phyloP scores from a whole-genome alignment of 2,888 invertebrate genomes.

The Phrixothrix hirtus region DNA sequence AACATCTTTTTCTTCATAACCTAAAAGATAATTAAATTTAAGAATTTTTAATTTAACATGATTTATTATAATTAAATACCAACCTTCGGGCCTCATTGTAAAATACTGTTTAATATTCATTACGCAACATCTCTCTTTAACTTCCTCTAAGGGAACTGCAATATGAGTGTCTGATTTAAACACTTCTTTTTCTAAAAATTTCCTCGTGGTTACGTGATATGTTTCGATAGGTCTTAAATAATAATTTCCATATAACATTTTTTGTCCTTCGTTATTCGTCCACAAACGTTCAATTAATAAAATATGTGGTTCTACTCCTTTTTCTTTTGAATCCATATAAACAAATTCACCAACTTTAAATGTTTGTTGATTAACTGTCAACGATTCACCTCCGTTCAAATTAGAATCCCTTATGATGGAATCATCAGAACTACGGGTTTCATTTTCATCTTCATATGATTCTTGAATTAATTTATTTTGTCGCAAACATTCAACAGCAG shows the following conservation, averaged over 20 bases:
- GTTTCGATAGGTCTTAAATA: constrained; percentile 94
- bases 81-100: constrained; percentile 80
- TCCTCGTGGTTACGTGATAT: constrained; percentile 91
- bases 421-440: constrained; percentile 61
- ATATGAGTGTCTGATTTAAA: constrained; percentile 92
- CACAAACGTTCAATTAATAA: constrained; percentile 88
- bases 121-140: constrained; percentile 88
- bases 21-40: no score
- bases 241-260: constrained; percentile 90
- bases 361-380: constrained; percentile 76
- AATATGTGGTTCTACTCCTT: constrained; percentile 73
- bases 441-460: constrained; percentile 75
- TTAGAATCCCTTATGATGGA: constrained; percentile 47
- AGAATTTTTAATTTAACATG: not conserved
- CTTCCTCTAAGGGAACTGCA: constrained; percentile 80
- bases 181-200: constrained; percentile 95
- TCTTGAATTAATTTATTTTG: constrained; percentile 78
- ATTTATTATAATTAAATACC: constrained; percentile 11
- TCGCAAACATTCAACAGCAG: constrained; percentile 74
- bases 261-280: constrained; percentile 79
- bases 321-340: constrained; percentile 70
- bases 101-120: constrained; percentile 95
- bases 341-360: constrained; percentile 90
- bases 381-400: constrained; percentile 58
- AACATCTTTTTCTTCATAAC: constrained; percentile 88